These are phyloP conservation scores for Calliopum simillimum DNA, from an alignment of 2,888 invertebrate genomes.

Conservation along the genomic window DNA sequence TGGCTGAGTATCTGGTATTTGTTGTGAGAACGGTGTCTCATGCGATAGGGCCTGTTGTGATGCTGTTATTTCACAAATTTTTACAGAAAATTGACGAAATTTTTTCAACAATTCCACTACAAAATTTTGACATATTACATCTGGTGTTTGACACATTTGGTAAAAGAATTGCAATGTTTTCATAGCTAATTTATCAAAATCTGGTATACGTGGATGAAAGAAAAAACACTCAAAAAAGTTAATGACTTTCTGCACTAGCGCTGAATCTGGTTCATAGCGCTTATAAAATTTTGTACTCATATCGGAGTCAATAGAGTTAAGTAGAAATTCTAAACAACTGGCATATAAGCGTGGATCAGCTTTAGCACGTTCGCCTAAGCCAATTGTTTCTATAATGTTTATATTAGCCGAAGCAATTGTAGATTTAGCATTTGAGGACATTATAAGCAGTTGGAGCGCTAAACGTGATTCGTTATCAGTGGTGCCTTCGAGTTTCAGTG, in stretches of 20 bases:
- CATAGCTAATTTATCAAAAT: conserved; percentile 70
- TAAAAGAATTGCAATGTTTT: conserved; percentile 71
- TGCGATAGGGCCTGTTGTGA: conserved; percentile 49
- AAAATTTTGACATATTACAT: conserved; percentile 69
- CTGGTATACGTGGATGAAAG: conserved; percentile 65
- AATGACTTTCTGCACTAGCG: conserved; percentile 59
- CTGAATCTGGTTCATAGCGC: conserved; percentile 56
- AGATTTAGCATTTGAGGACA: conserved; percentile 77
- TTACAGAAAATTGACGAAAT: conserved; percentile 67
- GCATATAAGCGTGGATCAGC: conserved; percentile 63
- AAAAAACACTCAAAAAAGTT: conserved; percentile 69
- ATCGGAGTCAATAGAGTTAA: conserved; percentile 61
- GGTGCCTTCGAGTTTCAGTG: conserved; percentile 77
- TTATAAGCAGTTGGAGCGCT: conserved; percentile 81
- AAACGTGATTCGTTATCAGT: conserved; percentile 78
- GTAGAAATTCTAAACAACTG: conserved; percentile 60
- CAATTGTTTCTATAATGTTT: conserved; percentile 78
- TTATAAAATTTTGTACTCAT: conserved; percentile 62
- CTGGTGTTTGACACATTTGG: conserved; percentile 72
- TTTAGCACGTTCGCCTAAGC: conserved; percentile 70
- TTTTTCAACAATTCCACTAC: conserved; percentile 69
- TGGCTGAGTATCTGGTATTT: conserved; percentile 47
- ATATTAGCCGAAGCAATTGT: conserved; percentile 77
- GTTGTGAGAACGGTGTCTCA: conserved; percentile 57
- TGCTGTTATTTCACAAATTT: conserved; percentile 47